Conservation (phyloP, 1,140 invertebrate genomes). For the Drosophila dunni region DNA sequence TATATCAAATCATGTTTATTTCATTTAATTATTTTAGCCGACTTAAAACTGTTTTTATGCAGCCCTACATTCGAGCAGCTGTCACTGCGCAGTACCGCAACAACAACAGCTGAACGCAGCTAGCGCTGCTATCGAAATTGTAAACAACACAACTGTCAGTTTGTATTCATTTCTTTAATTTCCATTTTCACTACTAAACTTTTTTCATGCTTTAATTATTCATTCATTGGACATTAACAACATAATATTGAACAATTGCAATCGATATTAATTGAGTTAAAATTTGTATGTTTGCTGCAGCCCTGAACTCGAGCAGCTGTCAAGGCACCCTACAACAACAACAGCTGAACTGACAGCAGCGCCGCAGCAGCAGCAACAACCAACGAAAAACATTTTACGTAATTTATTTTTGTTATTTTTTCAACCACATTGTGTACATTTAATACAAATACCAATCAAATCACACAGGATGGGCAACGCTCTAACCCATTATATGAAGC, state of each 20-base stretch:
- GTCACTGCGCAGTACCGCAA: no score
- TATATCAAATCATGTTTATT: no score
- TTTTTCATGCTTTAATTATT: not conserved
- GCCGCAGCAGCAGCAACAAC: slow-evolving; percentile 61
- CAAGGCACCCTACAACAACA: slow-evolving; percentile 47
- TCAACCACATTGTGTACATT: slow-evolving; percentile 20
- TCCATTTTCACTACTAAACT: no score
- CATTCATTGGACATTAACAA: not conserved
- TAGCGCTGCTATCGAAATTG: not conserved
- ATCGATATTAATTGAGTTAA: not conserved
- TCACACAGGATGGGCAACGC: slow-evolving; percentile 79
- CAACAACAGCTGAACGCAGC: no score
- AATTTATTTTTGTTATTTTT: slow-evolving; percentile 63
- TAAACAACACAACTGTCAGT: not conserved
- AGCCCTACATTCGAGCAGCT: no score
- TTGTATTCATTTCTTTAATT: not conserved
- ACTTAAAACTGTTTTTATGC: no score
- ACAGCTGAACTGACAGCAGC: slow-evolving; percentile 64
- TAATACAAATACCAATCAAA: slow-evolving; percentile 14
- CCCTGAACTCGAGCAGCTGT: slow-evolving; percentile 51
- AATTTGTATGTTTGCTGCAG: slow-evolving; percentile 1
- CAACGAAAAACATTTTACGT: slow-evolving; percentile 79
- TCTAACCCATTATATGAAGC: slow-evolving; percentile 69
- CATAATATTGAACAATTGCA: not conserved
- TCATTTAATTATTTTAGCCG: no score